These are phyloP conservation scores for Goniozus legneri DNA, from an alignment of 1,140 invertebrate genomes.

Conservation along the genomic window DNA sequence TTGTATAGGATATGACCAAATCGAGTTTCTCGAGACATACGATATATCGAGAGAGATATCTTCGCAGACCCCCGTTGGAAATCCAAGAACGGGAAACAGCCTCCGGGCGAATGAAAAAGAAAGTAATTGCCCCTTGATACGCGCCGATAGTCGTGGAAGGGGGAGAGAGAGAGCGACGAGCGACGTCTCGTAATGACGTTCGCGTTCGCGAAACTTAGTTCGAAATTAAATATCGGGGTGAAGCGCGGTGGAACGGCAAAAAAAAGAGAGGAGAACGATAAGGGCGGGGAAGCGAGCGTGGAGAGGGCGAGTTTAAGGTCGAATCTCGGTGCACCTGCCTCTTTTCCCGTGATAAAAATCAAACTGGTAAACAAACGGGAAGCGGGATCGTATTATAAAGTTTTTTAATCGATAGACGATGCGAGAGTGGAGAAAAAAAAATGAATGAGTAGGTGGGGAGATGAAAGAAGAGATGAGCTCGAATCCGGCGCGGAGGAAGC, in stretches of 20 bases:
- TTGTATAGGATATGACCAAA: too few species aligned
- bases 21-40: too few species aligned
- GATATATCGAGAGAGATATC: slow-evolving; percentile 8
- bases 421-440: slow-evolving; percentile 1
- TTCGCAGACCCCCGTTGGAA: slow-evolving; percentile 8
- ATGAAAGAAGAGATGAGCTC: neutral
- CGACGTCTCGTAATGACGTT: slow-evolving; percentile 32
- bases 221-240: slow-evolving; percentile 47
- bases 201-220: slow-evolving; percentile 39
- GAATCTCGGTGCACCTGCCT: slow-evolving; percentile 23
- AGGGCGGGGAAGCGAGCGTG: neutral
- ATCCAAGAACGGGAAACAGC: too few species aligned
- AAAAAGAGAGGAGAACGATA: neutral
- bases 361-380: slow-evolving; percentile 43
- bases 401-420: slow-evolving; percentile 50
- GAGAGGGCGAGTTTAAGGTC: slow-evolving; percentile 2
- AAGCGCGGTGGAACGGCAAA: slow-evolving; percentile 3
- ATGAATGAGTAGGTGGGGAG: too few species aligned
- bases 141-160: too few species aligned
- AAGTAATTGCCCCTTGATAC: slow-evolving; percentile 37
- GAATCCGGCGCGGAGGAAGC: neutral
- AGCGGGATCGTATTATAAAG: slow-evolving; percentile 47
- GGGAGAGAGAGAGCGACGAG: too few species aligned
- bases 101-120: slow-evolving; percentile 30
- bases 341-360: slow-evolving; percentile 40